Evolutionary conservation across 1,140 invertebrate genomes (phyloP), one percentile per base, ranked within the genome.

Genomic region (Drosophila tropicalis): DNA sequence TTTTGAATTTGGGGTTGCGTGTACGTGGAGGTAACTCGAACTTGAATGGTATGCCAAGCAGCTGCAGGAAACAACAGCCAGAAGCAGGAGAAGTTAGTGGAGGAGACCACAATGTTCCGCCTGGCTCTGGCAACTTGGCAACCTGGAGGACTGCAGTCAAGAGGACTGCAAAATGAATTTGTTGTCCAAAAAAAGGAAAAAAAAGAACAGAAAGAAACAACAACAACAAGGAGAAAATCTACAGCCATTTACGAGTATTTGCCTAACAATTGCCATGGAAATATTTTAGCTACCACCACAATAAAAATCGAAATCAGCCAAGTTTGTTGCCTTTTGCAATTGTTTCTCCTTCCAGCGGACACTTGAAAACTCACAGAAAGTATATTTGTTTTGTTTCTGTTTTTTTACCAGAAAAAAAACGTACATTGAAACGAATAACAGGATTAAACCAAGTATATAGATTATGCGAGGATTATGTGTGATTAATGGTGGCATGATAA

Each of bases 271-370:
- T 17, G 56, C 56, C 32, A 58, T 32, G n/a, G 56, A 76, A 86
- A 86, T 51, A 51, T 51, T 51, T 51, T 51, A 51, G 44, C 44
- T 51, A 51, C 44, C 44, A 51, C 17, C 44, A 51, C 44, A 51
- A 51, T 87, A 87, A 86, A 86, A 86, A 86, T 86, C 72, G 83
- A 86, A 87, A 86, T 86, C 83, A 67, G 70, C 60, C 79, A 86
- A 86, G 70, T 87, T 86, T 79, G 72, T 74, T 73, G 71, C 72
- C 60, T 70, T 29, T 25, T 44, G 15, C 44, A 10, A 51, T 51
- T 22, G 32, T 54, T 62, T 34, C 63, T 62, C 34, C 41, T 13
- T 15, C 17, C 44, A 17, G 3, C 44, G 17, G 17, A 47, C 41
- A 17, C 41, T 47, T 22, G 41, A 47, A 47, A 47, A 51, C 44